Evolutionary conservation across 2,113 vertebrate genomes (phyloP), one percentile per base, ranked within the genome.

Genomic region (Eidolon helvum): DNA sequence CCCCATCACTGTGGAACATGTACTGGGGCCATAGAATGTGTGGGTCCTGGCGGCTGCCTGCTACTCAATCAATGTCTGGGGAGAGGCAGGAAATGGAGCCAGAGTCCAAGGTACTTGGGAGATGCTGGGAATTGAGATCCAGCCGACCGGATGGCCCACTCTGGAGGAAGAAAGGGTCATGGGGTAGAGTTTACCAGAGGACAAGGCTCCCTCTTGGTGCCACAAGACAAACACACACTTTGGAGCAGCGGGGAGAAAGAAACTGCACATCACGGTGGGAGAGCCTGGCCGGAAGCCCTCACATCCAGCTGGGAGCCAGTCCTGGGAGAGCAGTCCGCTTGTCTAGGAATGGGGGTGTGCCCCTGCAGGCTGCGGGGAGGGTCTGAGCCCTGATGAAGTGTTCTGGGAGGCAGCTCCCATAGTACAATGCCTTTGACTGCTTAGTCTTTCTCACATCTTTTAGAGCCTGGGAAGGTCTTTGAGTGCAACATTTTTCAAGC

Each of bases 131-230:
- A 91, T 55, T 88, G 72, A 74, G 75, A 75, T 40, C 38, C 74
- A 11, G 68, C 63, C 12, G 24, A 77, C 85, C 18, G 48, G 96
- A 96, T 79, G 95, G 69, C 71, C 71, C 35, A 68, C 88, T 97
- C 61, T 40, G 48, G 80, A 92, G 69, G 77, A 92, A 65, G 75
- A 96, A 91, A 69, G 59, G 87, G 79, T 95, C 93, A 92, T 1
- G 2, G 65, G 74, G 55, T 90, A 92, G 96, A 94, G 95, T 90
- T 96, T 57, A 94, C 68, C 28, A 38, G 80, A 95, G 92, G 94
- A 87, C 80, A 92, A 71, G 65, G n/a, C 59, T 92, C 59, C 28
- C 28, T 78, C 63, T 33, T 80, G 84, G 43, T 2, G 2, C 40
- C 57, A 72, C 5, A 22, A 78, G 40, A 88, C n/a, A 35, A 59